Conservation (phyloP, 2,113 vertebrate species). For the Butastur rufipennis region DNA sequence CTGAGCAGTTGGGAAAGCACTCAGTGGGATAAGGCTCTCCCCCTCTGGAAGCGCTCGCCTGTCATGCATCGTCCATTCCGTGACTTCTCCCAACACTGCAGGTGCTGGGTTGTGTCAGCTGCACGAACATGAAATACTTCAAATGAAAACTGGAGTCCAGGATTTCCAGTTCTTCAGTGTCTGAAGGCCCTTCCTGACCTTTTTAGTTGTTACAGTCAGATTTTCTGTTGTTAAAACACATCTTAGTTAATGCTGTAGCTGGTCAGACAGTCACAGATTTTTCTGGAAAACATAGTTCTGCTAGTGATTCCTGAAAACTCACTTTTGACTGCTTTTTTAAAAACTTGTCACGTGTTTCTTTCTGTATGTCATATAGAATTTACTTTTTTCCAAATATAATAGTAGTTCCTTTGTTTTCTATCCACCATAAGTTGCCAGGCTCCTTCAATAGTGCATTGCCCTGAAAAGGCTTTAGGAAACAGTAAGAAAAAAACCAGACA, state of each 20-base stretch:
- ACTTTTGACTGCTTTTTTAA: neutral
- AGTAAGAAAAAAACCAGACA: too few species aligned
- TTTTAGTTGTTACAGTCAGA: neutral
- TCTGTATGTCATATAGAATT: neutral
- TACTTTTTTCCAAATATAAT: neutral
- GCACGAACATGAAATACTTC: accelerated
- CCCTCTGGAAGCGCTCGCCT: neutral
- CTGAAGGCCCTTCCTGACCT: neutral
- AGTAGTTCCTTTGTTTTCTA: neutral
- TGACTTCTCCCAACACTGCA: neutral
- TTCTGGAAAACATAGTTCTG: neutral
- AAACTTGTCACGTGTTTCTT: accelerated
- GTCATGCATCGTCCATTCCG: accelerated
- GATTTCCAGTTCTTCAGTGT: neutral
- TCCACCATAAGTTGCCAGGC: neutral
- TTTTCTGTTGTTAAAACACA: neutral
- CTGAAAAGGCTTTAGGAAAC: neutral
- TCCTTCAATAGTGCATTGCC: too few species aligned
- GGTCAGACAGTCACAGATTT: neutral
- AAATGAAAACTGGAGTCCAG: neutral
- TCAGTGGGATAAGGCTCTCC: accelerated
- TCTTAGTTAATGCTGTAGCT: neutral
- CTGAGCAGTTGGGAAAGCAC: neutral
- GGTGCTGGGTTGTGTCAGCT: neutral
- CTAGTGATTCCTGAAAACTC: neutral